Evolutionary conservation across 2,797 vertebrate genomes (phyloP).

Genomic region (Catamblyrhynchus diadema): DNA sequence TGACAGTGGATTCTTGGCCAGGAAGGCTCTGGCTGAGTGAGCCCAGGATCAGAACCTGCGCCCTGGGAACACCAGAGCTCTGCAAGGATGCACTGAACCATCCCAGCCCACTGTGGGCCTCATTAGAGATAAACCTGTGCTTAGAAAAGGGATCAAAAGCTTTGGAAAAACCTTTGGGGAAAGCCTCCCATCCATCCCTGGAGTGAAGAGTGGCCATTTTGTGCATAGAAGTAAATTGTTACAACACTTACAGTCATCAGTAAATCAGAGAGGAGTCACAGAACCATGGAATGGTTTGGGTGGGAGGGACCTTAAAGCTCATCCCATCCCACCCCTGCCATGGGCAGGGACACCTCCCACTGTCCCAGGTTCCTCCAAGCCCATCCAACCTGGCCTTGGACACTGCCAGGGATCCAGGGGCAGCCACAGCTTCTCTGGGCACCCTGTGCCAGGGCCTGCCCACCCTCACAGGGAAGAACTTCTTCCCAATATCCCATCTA

Average conservation of each 20-base stretch:
- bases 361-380: rapidly evolving
- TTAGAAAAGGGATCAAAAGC: neutral
- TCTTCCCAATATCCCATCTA: neutral
- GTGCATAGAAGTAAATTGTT: neutral
- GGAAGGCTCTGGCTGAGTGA: neutral
- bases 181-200: neutral
- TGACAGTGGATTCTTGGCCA: neutral
- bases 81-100: neutral
- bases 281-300: neutral
- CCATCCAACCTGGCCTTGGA: rapidly evolving
- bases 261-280: neutral
- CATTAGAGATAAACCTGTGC: rapidly evolving
- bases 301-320: rapidly evolving
- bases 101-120: neutral
- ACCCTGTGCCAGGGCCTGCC: neutral
- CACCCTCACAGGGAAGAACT: neutral
- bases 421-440: neutral
- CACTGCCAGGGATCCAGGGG: neutral
- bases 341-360: neutral
- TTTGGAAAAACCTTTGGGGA: neutral
- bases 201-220: too few species aligned
- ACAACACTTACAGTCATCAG: neutral
- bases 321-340: rapidly evolving
- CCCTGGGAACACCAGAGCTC: neutral
- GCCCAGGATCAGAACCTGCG: neutral